Evolutionary conservation across 2,113 vertebrate species (phyloP).

Genomic region (Cochlearius cochlearius): DNA sequence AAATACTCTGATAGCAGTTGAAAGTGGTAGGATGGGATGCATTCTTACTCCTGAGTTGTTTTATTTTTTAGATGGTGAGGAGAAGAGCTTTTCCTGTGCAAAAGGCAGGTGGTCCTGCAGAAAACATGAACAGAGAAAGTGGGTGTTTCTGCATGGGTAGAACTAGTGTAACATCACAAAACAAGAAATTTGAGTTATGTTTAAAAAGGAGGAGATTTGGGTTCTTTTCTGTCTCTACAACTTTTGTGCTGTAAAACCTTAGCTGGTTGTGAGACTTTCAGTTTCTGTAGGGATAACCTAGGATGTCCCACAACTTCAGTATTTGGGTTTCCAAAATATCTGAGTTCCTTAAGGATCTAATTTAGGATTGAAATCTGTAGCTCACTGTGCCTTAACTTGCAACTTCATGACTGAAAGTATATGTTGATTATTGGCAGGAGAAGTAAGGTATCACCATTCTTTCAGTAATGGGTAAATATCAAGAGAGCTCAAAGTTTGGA

Average conservation of each 20-base stretch:
- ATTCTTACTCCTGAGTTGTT: not conserved
- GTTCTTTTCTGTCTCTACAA: not conserved
- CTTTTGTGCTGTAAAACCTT: not conserved
- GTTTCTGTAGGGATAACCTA: not conserved
- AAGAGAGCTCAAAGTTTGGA: not conserved
- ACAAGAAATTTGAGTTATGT: not conserved
- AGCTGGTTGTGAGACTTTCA: not conserved
- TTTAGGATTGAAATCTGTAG: not conserved
- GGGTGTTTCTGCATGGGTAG: not conserved
- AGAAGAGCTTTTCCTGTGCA: not conserved
- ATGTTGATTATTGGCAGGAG: not conserved
- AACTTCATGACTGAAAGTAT: not conserved
- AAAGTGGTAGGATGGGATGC: not conserved
- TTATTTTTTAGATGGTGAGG: not conserved
- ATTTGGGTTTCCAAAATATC: not conserved
- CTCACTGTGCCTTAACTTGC: not conserved
- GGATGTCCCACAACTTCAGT: not conserved
- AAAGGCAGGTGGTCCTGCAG: not conserved
- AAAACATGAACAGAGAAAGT: not conserved
- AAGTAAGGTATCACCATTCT: not conserved
- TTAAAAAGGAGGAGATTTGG: not conserved
- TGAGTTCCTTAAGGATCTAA: not conserved
- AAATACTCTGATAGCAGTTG: not conserved
- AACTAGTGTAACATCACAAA: not conserved
- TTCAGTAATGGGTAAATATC: not conserved